phyloP scores from a whole-genome alignment of 2,888 invertebrate genomes.

The Thereva unica region DNA sequence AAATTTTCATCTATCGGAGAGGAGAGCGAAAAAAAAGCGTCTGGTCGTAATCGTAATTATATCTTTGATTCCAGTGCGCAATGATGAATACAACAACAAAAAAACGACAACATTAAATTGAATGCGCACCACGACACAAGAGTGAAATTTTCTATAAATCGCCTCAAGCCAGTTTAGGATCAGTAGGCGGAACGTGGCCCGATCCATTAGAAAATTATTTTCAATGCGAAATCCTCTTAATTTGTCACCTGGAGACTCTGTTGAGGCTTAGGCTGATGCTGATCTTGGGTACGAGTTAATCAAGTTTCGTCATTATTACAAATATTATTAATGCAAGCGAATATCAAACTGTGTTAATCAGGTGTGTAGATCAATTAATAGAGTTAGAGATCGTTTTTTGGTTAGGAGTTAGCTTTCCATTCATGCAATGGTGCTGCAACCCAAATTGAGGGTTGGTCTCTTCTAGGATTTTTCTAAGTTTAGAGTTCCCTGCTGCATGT shows the following conservation, averaged over 20 bases:
- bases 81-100: conserved; percentile 2
- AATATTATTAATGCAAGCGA: conserved; percentile 7
- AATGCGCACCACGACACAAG: conserved; percentile 4
- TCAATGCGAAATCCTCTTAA: conserved; percentile 41
- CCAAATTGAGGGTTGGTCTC: too few relatives aligned
- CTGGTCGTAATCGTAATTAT: conserved; percentile 13
- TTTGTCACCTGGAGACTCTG: conserved; percentile 37
- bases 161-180: conserved; percentile 10
- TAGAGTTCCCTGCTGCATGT: too few relatives aligned
- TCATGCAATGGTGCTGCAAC: too few relatives aligned
- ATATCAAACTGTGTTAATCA: conserved; percentile 9
- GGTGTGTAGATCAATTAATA: conserved; percentile 1
- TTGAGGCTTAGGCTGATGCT: neutral
- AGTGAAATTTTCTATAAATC: conserved; percentile 24
- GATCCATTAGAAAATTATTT: conserved; percentile 24
- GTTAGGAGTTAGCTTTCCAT: too few relatives aligned
- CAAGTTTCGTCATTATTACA: neutral
- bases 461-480: too few relatives aligned
- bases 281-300: conserved; percentile 9
- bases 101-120: neutral
- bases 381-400: too few relatives aligned
- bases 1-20: conserved; percentile 36
- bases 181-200: conserved; percentile 39
- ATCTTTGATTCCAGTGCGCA: neutral
- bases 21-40: conserved; percentile 4